Evolutionary conservation across 2,888 invertebrate genomes (phyloP), one percentile per base, ranked within the genome.

Genomic region (Drosophila kuntzei): DNA sequence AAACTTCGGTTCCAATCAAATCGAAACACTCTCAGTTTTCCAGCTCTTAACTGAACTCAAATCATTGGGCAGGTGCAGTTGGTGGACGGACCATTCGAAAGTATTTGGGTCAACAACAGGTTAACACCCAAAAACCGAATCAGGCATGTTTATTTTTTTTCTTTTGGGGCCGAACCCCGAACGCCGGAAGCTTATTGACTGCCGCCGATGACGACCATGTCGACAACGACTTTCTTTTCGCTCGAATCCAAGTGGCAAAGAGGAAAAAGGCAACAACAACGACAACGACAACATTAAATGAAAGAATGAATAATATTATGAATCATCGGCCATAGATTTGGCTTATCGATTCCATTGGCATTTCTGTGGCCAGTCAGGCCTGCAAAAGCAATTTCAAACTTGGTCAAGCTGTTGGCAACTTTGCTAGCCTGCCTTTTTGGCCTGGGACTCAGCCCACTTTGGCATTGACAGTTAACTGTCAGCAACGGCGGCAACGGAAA

Each of bases 401-500:
- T 84, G 83, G 87, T 57, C 87, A 83, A 79, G 54, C 50, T 37
- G 62, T 39, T 55, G 36, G 39, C 36, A 58, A 57, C 50, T 50
- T 55, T 51, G 54, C 25, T 50, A 49, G 3, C 37, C 34, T 44
- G 34, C 55, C 77, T 64, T 75, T 74, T 81, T 71, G 75, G 79
- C 63, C 59, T 46, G 60, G 37, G 29, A 51, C 63, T 61, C 62
- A 59, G 73, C 77, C 80, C 73, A 77, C 87, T 83, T 82, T 83
- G 83, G 89, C 83, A 84, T 84, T 84, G 83, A 88, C 83, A 84
- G 83, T 83, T 84, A 84, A 60, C 84, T 83, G 88, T 86, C 86
- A 67, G 68, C 85, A 59, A 59, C 73, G 46, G 57, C 61, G 49
- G 29, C 58, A 76, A 60, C 80, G 83, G 83, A 84, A 84, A 88